Percentiles rank a stretch among this genome's conserved stretches.
Conservation (phyloP, 2,888 invertebrate species). For the Cerceris rybyensis region DNA sequence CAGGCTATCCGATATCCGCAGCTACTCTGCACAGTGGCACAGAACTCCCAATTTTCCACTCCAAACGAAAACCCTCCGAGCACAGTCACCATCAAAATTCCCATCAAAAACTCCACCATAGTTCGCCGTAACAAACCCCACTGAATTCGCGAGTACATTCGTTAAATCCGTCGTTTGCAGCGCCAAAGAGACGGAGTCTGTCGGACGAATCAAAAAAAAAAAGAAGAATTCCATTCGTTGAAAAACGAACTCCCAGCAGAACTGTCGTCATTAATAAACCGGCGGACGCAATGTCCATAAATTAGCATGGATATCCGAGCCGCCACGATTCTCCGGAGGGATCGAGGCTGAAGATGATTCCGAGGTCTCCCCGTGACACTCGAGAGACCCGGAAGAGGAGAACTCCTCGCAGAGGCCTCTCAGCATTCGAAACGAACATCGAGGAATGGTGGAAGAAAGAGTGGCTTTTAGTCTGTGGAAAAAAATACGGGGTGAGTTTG, state of each 20-base stretch:
- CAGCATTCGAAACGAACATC: constrained; percentile 46
- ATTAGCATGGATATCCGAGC: constrained; percentile 23
- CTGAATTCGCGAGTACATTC: too few species aligned
- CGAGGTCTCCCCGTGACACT: background rate
- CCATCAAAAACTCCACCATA: too few species aligned
- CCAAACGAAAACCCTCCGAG: too few species aligned
- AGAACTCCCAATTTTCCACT: too few species aligned
- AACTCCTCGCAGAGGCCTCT: constrained; percentile 3
- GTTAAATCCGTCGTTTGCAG: too few species aligned
- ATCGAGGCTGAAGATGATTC: background rate
- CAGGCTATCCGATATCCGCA: too few species aligned
- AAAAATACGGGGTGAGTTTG: background rate
- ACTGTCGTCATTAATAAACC: constrained; percentile 15
- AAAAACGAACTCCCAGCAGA: constrained; percentile 12
- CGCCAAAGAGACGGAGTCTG: too few species aligned
- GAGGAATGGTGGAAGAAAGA: constrained; percentile 40
- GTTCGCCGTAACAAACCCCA: too few species aligned
- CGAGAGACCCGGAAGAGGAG: background rate
- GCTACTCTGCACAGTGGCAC: too few species aligned
- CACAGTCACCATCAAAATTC: too few species aligned
- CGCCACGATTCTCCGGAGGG: background rate
- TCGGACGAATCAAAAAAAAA: too few species aligned
- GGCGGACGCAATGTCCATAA: constrained; percentile 19
- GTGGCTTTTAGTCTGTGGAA: constrained; percentile 47
- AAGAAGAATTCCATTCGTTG: background rate